These are phyloP conservation scores for Platichthys flesus DNA, from an alignment of 2,113 vertebrate species.

Conservation along the genomic window DNA sequence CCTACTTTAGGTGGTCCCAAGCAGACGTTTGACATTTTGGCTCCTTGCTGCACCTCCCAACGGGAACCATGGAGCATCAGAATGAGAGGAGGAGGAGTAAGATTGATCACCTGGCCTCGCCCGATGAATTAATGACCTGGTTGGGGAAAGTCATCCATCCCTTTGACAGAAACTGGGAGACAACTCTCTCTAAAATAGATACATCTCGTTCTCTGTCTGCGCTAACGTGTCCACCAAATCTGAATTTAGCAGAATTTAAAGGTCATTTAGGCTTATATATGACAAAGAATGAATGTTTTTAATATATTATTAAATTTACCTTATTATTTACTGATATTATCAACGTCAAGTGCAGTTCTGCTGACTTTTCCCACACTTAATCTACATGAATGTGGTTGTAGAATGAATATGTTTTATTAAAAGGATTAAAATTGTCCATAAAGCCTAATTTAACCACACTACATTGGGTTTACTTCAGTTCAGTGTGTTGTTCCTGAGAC, in stretches of 20 bases:
- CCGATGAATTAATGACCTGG: constrained; percentile 62
- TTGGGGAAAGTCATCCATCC: constrained; percentile 65
- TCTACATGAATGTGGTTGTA: not conserved
- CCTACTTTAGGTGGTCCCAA: not conserved
- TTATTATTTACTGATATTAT: not conserved
- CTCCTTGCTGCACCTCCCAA: not conserved
- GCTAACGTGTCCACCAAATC: constrained; percentile 18
- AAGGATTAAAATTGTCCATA: not conserved
- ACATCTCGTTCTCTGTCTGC: constrained; percentile 18
- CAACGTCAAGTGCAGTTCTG: not conserved
- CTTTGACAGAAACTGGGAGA: constrained; percentile 30
- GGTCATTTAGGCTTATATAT: not conserved
- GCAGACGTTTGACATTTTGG: constrained; percentile 20
- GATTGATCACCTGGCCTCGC: constrained; percentile 42
- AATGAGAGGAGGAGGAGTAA: constrained; percentile 17
- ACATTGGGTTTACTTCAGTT: too few relatives aligned
- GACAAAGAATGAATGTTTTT: not conserved
- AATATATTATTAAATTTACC: not conserved
- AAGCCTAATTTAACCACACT: not conserved
- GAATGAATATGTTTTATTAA: not conserved
- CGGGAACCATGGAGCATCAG: not conserved
- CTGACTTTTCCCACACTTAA: not conserved
- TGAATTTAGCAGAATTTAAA: not conserved
- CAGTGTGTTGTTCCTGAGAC: not conserved
- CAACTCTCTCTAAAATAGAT: constrained; percentile 31